Percentiles rank a stretch among this genome's conserved stretches.
Evolutionary conservation across 2,113 vertebrate genomes (phyloP).

Genomic region (Podilymbus podiceps): DNA sequence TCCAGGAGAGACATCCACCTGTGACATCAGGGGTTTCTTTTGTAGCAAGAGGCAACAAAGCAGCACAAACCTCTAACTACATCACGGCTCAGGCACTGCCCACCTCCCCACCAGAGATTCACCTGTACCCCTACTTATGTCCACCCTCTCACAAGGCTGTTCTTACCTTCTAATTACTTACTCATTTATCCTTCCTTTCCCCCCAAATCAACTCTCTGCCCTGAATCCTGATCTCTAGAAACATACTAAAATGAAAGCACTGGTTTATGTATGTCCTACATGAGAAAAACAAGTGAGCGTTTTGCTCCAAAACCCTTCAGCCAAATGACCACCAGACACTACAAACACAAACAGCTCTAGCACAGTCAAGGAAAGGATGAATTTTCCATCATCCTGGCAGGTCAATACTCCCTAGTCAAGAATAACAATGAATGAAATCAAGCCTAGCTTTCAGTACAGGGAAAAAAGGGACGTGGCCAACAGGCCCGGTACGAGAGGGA

Average conservation of each 20-base stretch:
- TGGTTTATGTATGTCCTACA: not conserved
- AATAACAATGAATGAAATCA: not conserved
- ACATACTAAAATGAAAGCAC: not conserved
- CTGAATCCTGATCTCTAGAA: not conserved
- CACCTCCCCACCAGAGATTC: not conserved
- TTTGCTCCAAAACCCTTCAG: not conserved
- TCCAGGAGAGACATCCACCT: not conserved
- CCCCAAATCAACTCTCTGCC: not conserved
- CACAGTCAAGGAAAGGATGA: not conserved
- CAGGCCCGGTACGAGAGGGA: not conserved
- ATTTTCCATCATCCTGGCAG: not conserved
- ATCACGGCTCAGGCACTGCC: not conserved
- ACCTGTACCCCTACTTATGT: not conserved
- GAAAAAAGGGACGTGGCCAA: not conserved
- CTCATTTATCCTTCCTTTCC: not conserved
- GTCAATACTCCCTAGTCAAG: not conserved
- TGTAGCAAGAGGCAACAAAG: not conserved
- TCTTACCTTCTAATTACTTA: not conserved
- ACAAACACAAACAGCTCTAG: not conserved
- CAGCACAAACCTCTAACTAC: not conserved
- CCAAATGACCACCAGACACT: not conserved
- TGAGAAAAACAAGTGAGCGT: not conserved
- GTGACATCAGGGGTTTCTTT: rapidly evolving
- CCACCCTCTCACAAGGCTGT: not conserved
- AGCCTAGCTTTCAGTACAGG: not conserved